Evolutionary conservation across 2,113 vertebrate species (phyloP), one percentile per base, ranked within the genome.

Genomic region (Cebus imitator): DNA sequence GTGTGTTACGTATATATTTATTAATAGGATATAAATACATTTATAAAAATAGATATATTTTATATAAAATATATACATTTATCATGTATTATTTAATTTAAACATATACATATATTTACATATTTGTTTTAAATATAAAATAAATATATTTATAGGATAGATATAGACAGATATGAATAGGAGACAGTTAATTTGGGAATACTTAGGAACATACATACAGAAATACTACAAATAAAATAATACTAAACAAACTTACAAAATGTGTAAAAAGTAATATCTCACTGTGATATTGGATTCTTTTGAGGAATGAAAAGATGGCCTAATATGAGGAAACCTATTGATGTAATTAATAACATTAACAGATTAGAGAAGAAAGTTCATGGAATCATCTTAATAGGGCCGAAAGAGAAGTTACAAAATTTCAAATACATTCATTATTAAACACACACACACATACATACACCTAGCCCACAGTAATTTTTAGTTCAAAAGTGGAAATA

Each of bases 221-320:
- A 68, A 30, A 88, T 32, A 40, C 17, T n/a, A 68, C 23, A 25
- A 64, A 86, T 58, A 82, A 92, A 92, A 55, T 72, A 91, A 50
- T 45, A 78, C 10, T 72, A 43, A 90, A 52, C 35, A 57, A 91
- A 87, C 7, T 20, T 16, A 89, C 92, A 14, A 68, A 32, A 80
- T 95, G n/a, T 81, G 58, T 96, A 27, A 86, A 94, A 96, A 66
- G 17, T 58, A 35, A 61, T 23, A 72, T 11, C 91, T 79, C 10
- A 23, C 76, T 91, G 66, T 61, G 43, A 84, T 89, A 14, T 21
- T 80, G 32, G 10, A 89, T 80, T 92, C 5, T 88, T 84, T 48
- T 45, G 73, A 85, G 57, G 17, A 85, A 91, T 85, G 18, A 81
- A 84, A 82, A 94, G 52, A 43, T 48, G 45, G 16, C 35, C 82